These are phyloP conservation scores for Crotalus tigris DNA, from an alignment of 2,113 vertebrate species.

Conservation along the genomic window DNA sequence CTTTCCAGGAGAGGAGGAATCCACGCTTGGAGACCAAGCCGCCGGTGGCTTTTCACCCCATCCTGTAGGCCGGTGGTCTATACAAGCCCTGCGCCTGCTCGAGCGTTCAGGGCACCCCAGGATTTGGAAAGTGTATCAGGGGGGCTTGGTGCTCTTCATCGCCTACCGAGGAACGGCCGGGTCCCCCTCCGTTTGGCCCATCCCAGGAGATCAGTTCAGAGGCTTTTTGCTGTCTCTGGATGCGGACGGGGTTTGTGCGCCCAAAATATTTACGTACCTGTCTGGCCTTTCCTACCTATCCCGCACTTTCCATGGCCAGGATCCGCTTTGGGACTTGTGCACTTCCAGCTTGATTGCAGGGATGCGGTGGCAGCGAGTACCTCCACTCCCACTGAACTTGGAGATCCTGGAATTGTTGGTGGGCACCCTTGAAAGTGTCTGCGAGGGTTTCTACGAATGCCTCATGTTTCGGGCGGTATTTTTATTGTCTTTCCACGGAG, in stretches of 20 bases:
- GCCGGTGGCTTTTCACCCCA: fast-evolving
- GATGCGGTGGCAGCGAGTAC: background rate
- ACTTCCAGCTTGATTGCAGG: constrained; percentile 1
- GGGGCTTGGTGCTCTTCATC: constrained; percentile 46
- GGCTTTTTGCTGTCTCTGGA: constrained; percentile 43
- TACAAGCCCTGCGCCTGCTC: constrained; percentile 39
- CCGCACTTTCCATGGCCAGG: constrained; percentile 28
- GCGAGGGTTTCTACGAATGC: constrained; percentile 13
- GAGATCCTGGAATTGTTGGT: constrained; percentile 46
- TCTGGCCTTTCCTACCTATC: constrained; percentile 45
- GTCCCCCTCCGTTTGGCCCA: constrained; percentile 50
- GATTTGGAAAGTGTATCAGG: constrained; percentile 39
- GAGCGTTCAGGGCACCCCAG: constrained; percentile 14
- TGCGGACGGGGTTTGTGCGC: background rate
- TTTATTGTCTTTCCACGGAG: constrained; percentile 49
- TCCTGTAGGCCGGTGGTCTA: constrained; percentile 20
- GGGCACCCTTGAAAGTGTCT: constrained; percentile 43
- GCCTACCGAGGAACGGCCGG: constrained; percentile 19
- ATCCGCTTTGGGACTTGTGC: constrained; percentile 42
- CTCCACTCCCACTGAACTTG: constrained; percentile 38
- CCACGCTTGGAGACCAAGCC: background rate
- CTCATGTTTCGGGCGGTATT: constrained; percentile 48
- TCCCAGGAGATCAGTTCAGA: constrained; percentile 51
- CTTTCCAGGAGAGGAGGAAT: background rate
- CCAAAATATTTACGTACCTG: constrained; percentile 2